Conservation (phyloP, 1,140 invertebrate species). For the Eumeta japonica region DNA sequence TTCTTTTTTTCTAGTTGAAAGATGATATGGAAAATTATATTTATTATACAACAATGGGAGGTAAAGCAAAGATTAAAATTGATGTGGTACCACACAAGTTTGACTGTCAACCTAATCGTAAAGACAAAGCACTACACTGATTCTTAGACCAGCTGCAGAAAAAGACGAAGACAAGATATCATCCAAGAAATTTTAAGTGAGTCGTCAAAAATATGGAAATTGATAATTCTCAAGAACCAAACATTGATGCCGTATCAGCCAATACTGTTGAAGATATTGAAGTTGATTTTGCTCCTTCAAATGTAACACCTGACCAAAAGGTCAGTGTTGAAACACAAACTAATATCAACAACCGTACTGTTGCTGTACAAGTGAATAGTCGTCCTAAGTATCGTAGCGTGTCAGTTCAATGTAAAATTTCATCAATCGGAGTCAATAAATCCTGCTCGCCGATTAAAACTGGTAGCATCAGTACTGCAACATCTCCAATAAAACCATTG, state of each 20-base stretch:
- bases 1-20: constrained; percentile 1
- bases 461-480: constrained; percentile 1
- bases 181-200: constrained; percentile 1
- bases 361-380: constrained; percentile 1
- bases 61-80: constrained; percentile 1
- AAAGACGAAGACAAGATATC: not conserved
- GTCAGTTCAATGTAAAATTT: constrained; percentile 1
- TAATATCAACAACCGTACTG: constrained; percentile 1
- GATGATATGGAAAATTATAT: constrained; percentile 1
- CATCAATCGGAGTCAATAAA: not conserved
- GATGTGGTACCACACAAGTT: constrained; percentile 1
- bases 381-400: constrained; percentile 1
- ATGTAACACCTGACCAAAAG: constrained; percentile 1
- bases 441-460: constrained; percentile 1
- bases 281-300: constrained; percentile 1
- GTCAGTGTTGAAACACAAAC: not conserved
- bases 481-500: constrained; percentile 1
- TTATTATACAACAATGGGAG: constrained; percentile 1
- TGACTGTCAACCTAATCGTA: constrained; percentile 1
- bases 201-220: constrained; percentile 1
- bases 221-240: constrained; percentile 1
- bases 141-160: constrained; percentile 1
- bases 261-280: constrained; percentile 1
- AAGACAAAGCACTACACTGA: not conserved
- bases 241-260: not conserved